These are phyloP conservation scores for Peromyscus californicus DNA, from an alignment of 2,113 vertebrate genomes.

Conservation along the genomic window DNA sequence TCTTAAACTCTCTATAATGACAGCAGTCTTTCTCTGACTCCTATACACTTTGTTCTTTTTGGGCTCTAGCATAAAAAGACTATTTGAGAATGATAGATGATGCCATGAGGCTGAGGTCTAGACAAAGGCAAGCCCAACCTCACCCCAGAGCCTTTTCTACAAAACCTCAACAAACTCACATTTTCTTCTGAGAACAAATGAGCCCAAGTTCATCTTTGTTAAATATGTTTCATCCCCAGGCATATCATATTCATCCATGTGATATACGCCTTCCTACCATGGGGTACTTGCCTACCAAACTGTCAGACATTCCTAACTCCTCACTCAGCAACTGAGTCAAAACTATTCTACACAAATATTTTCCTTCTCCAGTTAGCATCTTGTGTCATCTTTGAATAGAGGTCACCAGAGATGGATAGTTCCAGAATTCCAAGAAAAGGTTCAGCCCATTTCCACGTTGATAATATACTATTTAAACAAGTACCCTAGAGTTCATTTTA, in stretches of 20 bases:
- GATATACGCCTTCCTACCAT: not conserved
- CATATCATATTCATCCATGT: not conserved
- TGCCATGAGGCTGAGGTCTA: not conserved
- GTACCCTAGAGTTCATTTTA: slow-evolving; percentile 64
- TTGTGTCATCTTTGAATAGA: slow-evolving; percentile 10
- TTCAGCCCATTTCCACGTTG: slow-evolving; percentile 41
- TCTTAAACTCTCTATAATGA: not conserved
- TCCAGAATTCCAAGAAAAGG: slow-evolving; percentile 40
- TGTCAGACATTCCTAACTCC: not conserved
- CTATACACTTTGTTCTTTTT: not conserved
- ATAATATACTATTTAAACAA: slow-evolving; percentile 64
- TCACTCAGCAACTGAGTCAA: not conserved
- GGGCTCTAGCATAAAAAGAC: not conserved
- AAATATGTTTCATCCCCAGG: not conserved
- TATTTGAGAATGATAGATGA: not conserved
- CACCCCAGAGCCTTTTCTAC: not conserved
- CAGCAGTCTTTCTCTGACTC: not conserved
- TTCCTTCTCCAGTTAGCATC: not conserved
- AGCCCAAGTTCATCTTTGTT: not conserved
- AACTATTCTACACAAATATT: not conserved
- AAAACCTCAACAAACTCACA: not conserved
- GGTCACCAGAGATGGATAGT: not conserved
- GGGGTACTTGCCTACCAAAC: not conserved
- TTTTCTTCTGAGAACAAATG: not conserved
- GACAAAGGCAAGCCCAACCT: not conserved